phyloP scores from a whole-genome alignment of 2,888 invertebrate species.

The Agonopterix subpropinquella region DNA sequence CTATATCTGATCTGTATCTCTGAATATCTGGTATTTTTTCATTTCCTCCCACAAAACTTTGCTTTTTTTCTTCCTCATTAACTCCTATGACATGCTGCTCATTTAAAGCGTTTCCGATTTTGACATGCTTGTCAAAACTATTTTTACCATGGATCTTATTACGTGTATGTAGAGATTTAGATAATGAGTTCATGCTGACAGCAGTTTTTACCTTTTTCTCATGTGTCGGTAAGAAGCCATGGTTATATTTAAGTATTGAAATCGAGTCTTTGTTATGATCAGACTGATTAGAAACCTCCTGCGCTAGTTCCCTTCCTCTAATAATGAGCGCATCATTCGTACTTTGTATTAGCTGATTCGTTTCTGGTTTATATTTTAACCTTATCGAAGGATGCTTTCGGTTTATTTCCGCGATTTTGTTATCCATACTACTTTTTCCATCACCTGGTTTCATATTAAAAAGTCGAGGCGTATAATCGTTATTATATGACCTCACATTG shows the following conservation, averaged over 20 bases:
- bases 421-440: slow-evolving; percentile 18
- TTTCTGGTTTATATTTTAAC: slow-evolving; percentile 42
- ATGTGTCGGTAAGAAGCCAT: slow-evolving; percentile 41
- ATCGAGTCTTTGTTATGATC: slow-evolving; percentile 31
- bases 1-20: slow-evolving; percentile 47
- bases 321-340: slow-evolving; percentile 29
- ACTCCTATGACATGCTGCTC: slow-evolving; percentile 43
- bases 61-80: slow-evolving; percentile 39
- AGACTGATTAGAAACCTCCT: slow-evolving; percentile 42
- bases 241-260: slow-evolving; percentile 52
- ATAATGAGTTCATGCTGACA: slow-evolving; percentile 6
- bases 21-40: slow-evolving; percentile 55
- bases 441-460: slow-evolving; percentile 30
- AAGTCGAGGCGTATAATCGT: slow-evolving; percentile 47
- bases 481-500: slow-evolving; percentile 49
- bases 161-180: neutral
- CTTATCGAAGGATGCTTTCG: slow-evolving; percentile 36
- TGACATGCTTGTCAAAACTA: slow-evolving; percentile 49
- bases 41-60: slow-evolving; percentile 52
- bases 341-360: slow-evolving; percentile 25
- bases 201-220: slow-evolving; percentile 12
- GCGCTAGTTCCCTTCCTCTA: slow-evolving; percentile 41
- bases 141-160: slow-evolving; percentile 14
- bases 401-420: slow-evolving; percentile 26
- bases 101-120: slow-evolving; percentile 60